Base-by-base conservation (phyloP, 2,888 invertebrate species). In the Nesidiocoris tenuis region DNA sequence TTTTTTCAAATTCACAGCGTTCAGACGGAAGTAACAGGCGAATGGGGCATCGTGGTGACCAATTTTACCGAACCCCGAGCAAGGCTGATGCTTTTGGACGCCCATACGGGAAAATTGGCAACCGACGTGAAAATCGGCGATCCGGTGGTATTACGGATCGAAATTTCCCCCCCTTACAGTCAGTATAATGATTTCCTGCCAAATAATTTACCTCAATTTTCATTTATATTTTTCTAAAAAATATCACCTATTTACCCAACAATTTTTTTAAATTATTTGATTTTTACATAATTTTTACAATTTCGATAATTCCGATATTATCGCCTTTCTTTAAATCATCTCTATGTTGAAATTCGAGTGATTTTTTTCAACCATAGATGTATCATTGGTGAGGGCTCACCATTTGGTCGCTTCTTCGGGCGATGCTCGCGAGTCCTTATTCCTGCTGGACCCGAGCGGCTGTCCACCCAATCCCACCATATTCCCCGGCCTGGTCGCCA, bases 371-470 rank as follows among this genome's bases (percentile, higher is more conserved):
- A 18, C 25, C 18, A 2, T 39, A 81, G 81, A 81, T 71, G 77
- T 77, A 2, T 79, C 81, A 1, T 77, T 79, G 75, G 79, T 94
- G 80, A 88, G 89, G 81, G 92, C 92, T 0, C 90, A 91, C 65
- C 92, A 94, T 81, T 84, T 95, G 75, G 87, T 93, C 56, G 95
- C 94, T 7, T 91, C 91, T 80, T 92, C 93, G 9, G 88, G 89
- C 70, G 87, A 89, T 68, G 90, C 90, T 79, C 90, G 91, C 81
- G 83, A 84, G 54, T 91, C 92, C 0, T 88, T 90, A 39, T 85
- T 91, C 0, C 85, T 95, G 0, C 85, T 95, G 67, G 93, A 94
- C 81, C 90, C 90, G 78, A 84, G 87, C 71, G 94, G 94, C 0
- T 95, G 95, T 82, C 92, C 95, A 0, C 90, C 91, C 0, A 92